Evolutionary conservation across 2,888 invertebrate species (phyloP).

Genomic region (Tetragonula carbonaria): DNA sequence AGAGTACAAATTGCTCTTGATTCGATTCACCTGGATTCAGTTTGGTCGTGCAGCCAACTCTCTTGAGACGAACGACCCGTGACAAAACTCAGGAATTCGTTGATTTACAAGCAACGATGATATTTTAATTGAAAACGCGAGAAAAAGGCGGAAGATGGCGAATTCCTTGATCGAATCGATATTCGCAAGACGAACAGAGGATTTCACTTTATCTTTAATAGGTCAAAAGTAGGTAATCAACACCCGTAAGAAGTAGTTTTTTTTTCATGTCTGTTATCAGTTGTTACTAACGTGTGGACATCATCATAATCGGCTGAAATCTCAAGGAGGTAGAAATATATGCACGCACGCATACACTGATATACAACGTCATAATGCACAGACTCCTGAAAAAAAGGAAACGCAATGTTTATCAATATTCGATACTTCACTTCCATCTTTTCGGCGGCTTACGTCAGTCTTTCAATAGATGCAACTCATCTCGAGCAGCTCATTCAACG

Average conservation of each 20-base stretch:
- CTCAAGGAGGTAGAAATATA: background rate
- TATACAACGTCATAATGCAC: constrained; percentile 9
- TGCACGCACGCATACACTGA: background rate
- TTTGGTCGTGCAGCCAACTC: constrained; percentile 10
- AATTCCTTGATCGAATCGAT: constrained; percentile 3
- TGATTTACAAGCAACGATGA: constrained; percentile 15
- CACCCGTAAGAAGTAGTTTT: background rate
- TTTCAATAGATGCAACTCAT: background rate
- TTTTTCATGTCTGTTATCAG: too few species aligned
- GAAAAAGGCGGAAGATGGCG: background rate
- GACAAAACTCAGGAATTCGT: constrained; percentile 19
- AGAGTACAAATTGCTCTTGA: background rate
- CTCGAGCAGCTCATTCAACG: background rate
- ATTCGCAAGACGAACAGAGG: background rate
- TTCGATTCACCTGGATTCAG: constrained; percentile 1
- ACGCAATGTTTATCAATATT: constrained; percentile 3
- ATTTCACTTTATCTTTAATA: constrained; percentile 2
- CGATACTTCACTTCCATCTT: background rate
- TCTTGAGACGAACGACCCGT: constrained; percentile 34
- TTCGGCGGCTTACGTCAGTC: background rate
- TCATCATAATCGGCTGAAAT: background rate
- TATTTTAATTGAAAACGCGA: background rate
- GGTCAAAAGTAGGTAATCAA: constrained; percentile 27
- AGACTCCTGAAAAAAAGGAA: background rate
- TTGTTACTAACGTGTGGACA: background rate